Evolutionary conservation across 2,797 vertebrate species (phyloP), one percentile per base, ranked within the genome.

Genomic region (Darevskia mixta): DNA sequence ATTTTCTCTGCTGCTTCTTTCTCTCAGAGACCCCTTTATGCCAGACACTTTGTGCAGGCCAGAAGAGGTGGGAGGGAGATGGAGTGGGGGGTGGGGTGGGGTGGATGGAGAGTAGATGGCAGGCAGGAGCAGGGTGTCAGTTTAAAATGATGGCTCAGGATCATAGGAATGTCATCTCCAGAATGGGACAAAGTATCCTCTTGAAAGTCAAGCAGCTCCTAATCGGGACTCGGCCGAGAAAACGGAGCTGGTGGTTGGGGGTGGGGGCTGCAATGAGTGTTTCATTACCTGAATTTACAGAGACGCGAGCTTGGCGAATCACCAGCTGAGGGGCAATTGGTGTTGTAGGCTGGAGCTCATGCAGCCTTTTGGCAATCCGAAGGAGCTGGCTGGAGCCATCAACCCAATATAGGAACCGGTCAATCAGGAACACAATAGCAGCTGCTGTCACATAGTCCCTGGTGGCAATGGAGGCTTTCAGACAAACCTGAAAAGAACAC

Each of bases 301-400:
- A 98, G 55, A 99, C 93, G 20, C 98, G 97, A 79, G 99, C 99
- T 91, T 98, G 98, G 82, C 98, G 97, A 92, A 99, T 97, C 89
- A 99, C 97, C 96, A 99, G 91, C 97, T 99, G 98, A 0, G 98
- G 98, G 23, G 98, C 97, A 43, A 99, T 94, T 0, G 98, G 98
- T 0, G 95, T 93, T 0, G 88, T 29, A 0, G 97, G 98, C 89
- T 97, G 94, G 88, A 93, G 91, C 82, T 88, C 92, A 96, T 99
- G 98, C 88, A 99, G 96, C 38, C 95, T 95, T 92, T 97, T 97
- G 95, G 97, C 96, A 3, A 99, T 96, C 80, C 91, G 97, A 41
- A 99, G 97, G 29, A 99, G 97, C 18, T 95, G 87, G 23, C 92
- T 94, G 23, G 99, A 99, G 72, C 97, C 96, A 78, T 99, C 98